A percentile compares a stretch with the other conserved stretches of the same genome.
Conservation (phyloP, 2,113 vertebrate species). For the Ardeotis arabs region DNA sequence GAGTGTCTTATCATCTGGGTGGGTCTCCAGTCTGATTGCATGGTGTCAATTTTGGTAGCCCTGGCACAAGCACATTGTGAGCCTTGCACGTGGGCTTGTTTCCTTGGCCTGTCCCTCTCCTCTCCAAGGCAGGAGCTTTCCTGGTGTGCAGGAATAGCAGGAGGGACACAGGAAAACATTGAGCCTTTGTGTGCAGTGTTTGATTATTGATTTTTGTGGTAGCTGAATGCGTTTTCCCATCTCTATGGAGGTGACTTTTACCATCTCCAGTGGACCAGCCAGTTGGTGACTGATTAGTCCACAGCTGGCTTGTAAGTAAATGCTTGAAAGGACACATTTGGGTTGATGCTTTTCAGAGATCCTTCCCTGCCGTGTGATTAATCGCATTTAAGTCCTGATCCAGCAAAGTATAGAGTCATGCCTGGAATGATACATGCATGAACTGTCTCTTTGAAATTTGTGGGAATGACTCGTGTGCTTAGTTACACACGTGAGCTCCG, state of each 20-base stretch:
- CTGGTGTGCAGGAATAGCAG: background rate
- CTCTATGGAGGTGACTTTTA: conserved; percentile 62
- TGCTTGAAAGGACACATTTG: conserved; percentile 69
- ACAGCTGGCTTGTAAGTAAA: conserved; percentile 67
- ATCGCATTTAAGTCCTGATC: conserved; percentile 60
- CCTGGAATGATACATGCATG: background rate
- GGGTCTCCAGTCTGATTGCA: background rate
- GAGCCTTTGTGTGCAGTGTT: background rate
- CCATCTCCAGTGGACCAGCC: conserved; percentile 57
- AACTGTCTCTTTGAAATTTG: background rate
- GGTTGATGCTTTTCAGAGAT: conserved; percentile 61
- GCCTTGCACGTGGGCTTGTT: background rate
- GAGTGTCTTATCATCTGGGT: background rate
- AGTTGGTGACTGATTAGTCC: conserved; percentile 69
- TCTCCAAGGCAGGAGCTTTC: background rate
- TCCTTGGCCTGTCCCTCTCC: background rate
- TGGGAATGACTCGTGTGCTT: background rate
- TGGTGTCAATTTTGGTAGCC: background rate
- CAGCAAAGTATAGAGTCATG: conserved; percentile 44
- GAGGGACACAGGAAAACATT: background rate
- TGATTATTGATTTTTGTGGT: conserved; percentile 16
- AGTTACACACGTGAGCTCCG: background rate
- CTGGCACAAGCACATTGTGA: background rate
- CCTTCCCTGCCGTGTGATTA: conserved; percentile 68
- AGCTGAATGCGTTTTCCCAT: background rate